Evolutionary conservation across 1,140 invertebrate genomes (phyloP).

Genomic region (Meloidogyne hapla): DNA sequence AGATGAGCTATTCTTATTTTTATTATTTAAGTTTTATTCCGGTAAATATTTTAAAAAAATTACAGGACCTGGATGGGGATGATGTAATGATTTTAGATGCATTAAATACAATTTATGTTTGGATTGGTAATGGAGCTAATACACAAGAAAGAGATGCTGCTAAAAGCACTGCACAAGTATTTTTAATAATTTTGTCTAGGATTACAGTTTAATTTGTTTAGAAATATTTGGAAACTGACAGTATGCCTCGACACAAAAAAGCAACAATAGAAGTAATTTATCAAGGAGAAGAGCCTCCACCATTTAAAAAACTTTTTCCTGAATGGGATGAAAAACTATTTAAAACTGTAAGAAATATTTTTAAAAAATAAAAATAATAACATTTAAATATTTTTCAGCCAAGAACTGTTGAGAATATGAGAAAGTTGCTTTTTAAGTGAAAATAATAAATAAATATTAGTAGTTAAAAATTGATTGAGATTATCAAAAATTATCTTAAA

Average conservation of each 20-base stretch:
- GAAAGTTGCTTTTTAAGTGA: conserved; percentile 57
- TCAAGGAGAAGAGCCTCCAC: conserved; percentile 58
- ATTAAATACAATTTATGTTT: conserved; percentile 77
- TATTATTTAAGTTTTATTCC: not conserved
- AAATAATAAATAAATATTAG: not conserved
- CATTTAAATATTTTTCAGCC: conserved; percentile 16
- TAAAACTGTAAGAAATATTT: conserved; percentile 47
- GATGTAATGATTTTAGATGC: conserved; percentile 85
- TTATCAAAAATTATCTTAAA: no score
- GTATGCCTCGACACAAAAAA: conserved; percentile 55
- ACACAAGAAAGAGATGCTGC: conserved; percentile 71
- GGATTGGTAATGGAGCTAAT: conserved; percentile 75
- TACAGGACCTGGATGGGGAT: conserved; percentile 75
- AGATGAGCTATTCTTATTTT: no score
- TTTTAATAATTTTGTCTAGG: conserved; percentile 12
- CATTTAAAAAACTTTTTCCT: conserved; percentile 62
- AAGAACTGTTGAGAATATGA: conserved; percentile 53
- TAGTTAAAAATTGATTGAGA: no score
- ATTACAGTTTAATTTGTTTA: no score
- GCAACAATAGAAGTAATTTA: conserved; percentile 53
- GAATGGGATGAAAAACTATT: conserved; percentile 60
- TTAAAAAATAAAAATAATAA: conserved; percentile 41
- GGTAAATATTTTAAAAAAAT: not conserved
- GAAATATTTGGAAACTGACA: conserved; percentile 53
- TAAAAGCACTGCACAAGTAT: conserved; percentile 68